These are phyloP conservation scores for Nymphalis c-album DNA, from an alignment of 2,888 invertebrate genomes.

Conservation along the genomic window DNA sequence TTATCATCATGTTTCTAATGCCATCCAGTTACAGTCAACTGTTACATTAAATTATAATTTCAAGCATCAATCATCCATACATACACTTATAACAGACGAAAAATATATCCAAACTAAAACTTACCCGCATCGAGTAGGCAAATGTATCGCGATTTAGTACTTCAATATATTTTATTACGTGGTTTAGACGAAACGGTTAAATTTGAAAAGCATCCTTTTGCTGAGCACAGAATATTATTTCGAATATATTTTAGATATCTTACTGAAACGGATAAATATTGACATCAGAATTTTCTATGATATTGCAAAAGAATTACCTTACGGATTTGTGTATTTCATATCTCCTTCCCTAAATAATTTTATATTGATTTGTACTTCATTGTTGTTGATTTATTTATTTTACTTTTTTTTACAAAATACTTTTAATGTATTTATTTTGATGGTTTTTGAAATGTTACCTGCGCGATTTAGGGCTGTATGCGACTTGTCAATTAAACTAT, in stretches of 20 bases:
- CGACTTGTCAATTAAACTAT: too few relatives aligned
- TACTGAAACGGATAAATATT: conserved; percentile 34
- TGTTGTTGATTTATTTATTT: not conserved
- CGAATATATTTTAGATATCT: conserved; percentile 30
- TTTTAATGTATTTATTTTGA: too few relatives aligned
- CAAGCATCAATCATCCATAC: not conserved
- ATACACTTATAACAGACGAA: not conserved
- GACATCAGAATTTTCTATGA: conserved; percentile 13
- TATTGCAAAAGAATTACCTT: not conserved
- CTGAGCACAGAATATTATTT: conserved; percentile 36
- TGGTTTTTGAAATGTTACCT: too few relatives aligned
- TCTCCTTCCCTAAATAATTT: not conserved
- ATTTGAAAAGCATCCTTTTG: conserved; percentile 37
- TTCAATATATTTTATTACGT: conserved; percentile 40
- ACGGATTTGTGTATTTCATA: not conserved
- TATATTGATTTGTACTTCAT: not conserved
- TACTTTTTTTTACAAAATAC: not conserved
- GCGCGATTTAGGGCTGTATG: too few relatives aligned
- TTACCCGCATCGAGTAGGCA: conserved; percentile 19
- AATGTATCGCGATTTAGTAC: conserved; percentile 36
- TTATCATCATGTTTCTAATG: too few relatives aligned
- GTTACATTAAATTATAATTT: too few relatives aligned
- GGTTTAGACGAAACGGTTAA: conserved; percentile 37
- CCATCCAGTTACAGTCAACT: too few relatives aligned
- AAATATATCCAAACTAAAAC: not conserved